Base-by-base conservation (phyloP, 2,797 vertebrate genomes). In the Gallinago solitaria region DNA sequence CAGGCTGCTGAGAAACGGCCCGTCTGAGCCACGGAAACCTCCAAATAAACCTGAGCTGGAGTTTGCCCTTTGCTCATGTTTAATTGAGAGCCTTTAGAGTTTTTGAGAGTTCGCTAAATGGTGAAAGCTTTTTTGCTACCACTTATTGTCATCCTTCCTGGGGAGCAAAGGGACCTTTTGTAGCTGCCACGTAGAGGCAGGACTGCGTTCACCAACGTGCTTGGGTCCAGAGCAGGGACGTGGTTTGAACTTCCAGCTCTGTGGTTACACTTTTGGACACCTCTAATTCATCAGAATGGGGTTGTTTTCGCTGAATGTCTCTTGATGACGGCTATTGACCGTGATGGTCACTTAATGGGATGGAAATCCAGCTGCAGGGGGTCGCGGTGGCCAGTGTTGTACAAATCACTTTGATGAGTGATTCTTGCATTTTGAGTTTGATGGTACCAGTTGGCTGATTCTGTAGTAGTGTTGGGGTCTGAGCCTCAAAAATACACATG, bases 201-300 rank as follows among this genome's bases (percentile, higher is more conserved):
- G 13, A 32, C 45, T 3, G 0, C 5, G 5, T 33, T 57, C 1
- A 0, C 18, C 4, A 2, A 24, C 59, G 3, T n/a, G 25, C 37
- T 57, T 1, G 0, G 16, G 9, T 27, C 63, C 37, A 8, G 43
- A 51, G 57, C 28, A 17, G 74, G 70, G 57, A n/a, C 8, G 0
- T 39, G 28, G 33, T 68, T 79, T 69, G 45, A 39, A 32, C 13
- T 32, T 56, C 7, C 18, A 65, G 39, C 4, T 6, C 50, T 48
- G 47, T 28, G 21, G 6, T 11, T 47, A 35, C 7, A 21, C 18
- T 28, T 67, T 67, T 33, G 8, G 41, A 61, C 41, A n/a, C 28
- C 32, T 75, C 61, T 51, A 3, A 14, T 54, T 51, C 12, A 2
- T 47, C 21, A 32, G 39, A 41, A 15, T 2, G 4, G 13, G 11